phyloP scores from a whole-genome alignment of 2,888 invertebrate species.

The Chirona hameri region DNA sequence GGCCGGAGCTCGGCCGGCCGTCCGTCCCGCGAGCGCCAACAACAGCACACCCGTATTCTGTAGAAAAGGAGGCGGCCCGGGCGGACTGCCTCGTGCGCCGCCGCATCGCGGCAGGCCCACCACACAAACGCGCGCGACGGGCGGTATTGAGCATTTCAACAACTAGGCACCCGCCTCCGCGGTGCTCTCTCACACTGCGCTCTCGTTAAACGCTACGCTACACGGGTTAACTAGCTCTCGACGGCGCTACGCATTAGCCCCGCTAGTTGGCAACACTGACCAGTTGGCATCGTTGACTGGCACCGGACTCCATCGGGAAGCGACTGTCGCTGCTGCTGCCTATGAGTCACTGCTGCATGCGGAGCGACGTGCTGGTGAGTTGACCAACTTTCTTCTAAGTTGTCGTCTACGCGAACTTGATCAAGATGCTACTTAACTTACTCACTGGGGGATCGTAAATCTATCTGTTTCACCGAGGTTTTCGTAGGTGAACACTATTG shows the following conservation, averaged over 20 bases:
- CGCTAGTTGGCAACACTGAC: not conserved
- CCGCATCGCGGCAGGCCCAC: not conserved
- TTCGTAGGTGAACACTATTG: too few relatives aligned
- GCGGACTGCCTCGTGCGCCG: not conserved
- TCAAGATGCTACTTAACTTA: too few relatives aligned
- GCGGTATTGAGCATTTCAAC: not conserved
- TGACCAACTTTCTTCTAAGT: not conserved
- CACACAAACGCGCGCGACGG: not conserved
- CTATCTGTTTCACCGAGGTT: too few relatives aligned
- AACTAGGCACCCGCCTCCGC: not conserved
- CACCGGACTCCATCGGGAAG: not conserved
- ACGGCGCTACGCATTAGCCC: not conserved
- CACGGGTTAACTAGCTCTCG: not conserved
- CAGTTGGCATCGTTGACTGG: not conserved
- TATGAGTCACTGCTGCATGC: not conserved
- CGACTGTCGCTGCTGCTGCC: not conserved
- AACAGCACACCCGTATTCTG: conserved; percentile 3
- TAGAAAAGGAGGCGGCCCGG: not conserved
- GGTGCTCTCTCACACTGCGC: not conserved
- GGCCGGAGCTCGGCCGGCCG: not conserved
- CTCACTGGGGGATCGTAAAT: too few relatives aligned
- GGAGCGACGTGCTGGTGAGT: not conserved
- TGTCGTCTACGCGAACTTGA: too few relatives aligned
- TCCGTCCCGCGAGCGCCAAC: not conserved
- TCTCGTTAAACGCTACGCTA: not conserved